These are phyloP conservation scores for Mechanitis mazaeus DNA, from an alignment of 2,888 invertebrate genomes.

Conservation along the genomic window DNA sequence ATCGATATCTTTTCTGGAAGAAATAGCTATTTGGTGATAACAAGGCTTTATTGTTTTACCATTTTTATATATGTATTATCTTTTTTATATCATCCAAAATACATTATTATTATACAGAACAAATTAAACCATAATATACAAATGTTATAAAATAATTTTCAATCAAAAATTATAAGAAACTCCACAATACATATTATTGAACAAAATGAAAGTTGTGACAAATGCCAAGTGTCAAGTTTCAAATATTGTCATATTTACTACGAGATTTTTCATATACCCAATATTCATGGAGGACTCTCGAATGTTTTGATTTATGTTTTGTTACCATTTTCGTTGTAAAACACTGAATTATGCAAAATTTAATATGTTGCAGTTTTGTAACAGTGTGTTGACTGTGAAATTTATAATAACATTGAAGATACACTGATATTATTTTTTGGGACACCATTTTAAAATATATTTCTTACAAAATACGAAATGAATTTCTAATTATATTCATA, in stretches of 20 bases:
- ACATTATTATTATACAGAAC: no score
- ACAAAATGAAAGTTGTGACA: conserved; percentile 1
- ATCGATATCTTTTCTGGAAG: no score
- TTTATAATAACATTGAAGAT: not conserved
- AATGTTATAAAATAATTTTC: no score
- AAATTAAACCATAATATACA: no score
- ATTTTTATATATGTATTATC: no score
- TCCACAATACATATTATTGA: not conserved
- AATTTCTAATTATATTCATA: no score
- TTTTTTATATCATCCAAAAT: no score
- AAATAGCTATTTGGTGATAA: no score
- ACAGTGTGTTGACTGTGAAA: conserved; percentile 6
- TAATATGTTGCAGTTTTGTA: conserved; percentile 21
- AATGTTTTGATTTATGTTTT: conserved; percentile 23
- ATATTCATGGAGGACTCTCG: conserved; percentile 19
- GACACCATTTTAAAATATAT: no score
- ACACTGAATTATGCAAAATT: conserved; percentile 25
- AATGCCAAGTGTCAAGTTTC: conserved; percentile 10
- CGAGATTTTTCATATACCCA: conserved; percentile 19
- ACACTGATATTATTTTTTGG: not conserved
- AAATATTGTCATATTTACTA: conserved; percentile 21
- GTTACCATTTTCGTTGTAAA: conserved; percentile 15
- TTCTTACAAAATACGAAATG: no score
- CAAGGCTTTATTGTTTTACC: no score
- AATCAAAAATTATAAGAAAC: no score